Conservation (phyloP, 2,797 vertebrate species). For the Anguilla anguilla region DNA sequence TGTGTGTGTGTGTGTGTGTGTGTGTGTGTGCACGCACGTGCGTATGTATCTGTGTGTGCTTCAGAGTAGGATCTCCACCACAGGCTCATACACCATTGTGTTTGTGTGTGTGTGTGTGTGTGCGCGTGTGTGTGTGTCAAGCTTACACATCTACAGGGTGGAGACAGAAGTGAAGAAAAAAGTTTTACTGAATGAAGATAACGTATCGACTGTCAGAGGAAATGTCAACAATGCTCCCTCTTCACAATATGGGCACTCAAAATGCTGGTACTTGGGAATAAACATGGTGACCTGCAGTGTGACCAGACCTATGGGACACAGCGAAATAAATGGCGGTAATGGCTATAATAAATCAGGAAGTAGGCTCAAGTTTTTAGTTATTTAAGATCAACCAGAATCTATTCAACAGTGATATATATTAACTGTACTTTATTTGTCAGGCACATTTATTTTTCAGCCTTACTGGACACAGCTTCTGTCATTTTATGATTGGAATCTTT, state of each 20-base stretch:
- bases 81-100: neutral
- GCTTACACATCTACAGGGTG: slow-evolving; percentile 14
- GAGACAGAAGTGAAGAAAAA: slow-evolving; percentile 29
- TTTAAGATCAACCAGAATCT: too few species aligned
- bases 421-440: neutral
- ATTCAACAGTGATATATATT: too few species aligned
- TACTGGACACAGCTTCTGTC: neutral
- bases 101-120: slow-evolving; percentile 13
- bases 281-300: neutral
- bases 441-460: neutral
- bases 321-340: neutral
- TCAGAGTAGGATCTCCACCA: neutral
- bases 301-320: too few species aligned
- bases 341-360: neutral
- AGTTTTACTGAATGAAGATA: slow-evolving; percentile 18
- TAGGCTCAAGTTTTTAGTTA: neutral
- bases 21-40: too few species aligned
- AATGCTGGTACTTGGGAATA: slow-evolving; percentile 2
- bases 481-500: neutral
- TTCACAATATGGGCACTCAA: slow-evolving; percentile 2
- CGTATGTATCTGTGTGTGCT: neutral
- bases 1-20: neutral
- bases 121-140: slow-evolving; percentile 1
- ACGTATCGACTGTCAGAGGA: neutral
- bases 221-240: slow-evolving; percentile 27